Conservation (phyloP, 2,888 invertebrate species). For the Germaria angustata region DNA sequence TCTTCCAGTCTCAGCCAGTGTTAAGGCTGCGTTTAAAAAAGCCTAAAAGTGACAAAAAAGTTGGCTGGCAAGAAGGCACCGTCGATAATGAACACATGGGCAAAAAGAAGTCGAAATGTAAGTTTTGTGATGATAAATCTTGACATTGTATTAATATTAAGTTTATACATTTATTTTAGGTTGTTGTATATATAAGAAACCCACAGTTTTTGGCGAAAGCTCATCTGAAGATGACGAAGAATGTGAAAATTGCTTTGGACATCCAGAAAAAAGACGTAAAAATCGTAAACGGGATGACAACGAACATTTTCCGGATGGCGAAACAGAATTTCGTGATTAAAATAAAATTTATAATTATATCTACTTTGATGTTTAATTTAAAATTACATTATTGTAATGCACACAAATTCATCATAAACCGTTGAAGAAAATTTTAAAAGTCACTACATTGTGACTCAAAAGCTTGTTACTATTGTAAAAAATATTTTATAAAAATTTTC, state of each 20-base stretch:
- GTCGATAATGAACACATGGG: slow-evolving; percentile 97
- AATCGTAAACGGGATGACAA: slow-evolving; percentile 71
- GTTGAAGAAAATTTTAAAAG: neutral
- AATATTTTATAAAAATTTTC: no score
- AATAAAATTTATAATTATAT: neutral
- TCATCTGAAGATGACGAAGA: slow-evolving; percentile 91
- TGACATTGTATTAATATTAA: neutral
- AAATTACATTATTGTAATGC: neutral
- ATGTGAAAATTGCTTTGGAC: slow-evolving; percentile 92
- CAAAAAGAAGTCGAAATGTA: slow-evolving; percentile 98
- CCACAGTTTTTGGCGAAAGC: slow-evolving; percentile 92
- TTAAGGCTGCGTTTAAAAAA: slow-evolving; percentile 85
- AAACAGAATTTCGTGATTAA: slow-evolving; percentile 14
- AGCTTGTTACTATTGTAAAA: neutral
- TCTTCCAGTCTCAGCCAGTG: slow-evolving; percentile 78
- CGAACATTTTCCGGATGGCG: slow-evolving; percentile 20
- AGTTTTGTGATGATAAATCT: slow-evolving; percentile 75
- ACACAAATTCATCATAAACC: neutral
- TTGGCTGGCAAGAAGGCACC: slow-evolving; percentile 93
- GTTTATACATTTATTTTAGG: slow-evolving; percentile 81
- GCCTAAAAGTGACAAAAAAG: slow-evolving; percentile 87
- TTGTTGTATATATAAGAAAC: slow-evolving; percentile 96
- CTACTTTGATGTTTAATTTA: neutral
- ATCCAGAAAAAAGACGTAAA: slow-evolving; percentile 84
- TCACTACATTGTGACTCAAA: no score